phyloP scores from a whole-genome alignment of 2,888 invertebrate genomes.

The Leucophenga montana region DNA sequence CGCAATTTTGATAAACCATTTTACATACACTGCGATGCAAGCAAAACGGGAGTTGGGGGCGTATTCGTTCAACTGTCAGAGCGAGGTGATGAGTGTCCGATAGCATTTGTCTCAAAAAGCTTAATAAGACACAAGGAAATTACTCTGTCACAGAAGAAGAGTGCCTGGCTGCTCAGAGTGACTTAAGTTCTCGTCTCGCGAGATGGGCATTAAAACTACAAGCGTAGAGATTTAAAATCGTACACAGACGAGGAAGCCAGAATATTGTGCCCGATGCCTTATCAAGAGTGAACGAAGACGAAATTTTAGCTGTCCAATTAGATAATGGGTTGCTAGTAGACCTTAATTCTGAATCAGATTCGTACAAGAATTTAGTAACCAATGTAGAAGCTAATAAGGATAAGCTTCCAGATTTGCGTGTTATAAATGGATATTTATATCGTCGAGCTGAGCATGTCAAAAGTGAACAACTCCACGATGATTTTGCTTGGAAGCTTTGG shows the following conservation, averaged over 20 bases:
- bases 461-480: slow-evolving; percentile 18
- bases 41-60: slow-evolving; percentile 27
- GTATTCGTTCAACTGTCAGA: slow-evolving; percentile 31
- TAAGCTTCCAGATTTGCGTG: slow-evolving; percentile 26
- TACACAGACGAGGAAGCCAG: slow-evolving; percentile 49
- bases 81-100: slow-evolving; percentile 7
- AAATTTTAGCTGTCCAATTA: background rate
- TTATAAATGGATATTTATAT: slow-evolving; percentile 17
- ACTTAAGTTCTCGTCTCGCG: slow-evolving; percentile 39
- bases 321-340: background rate
- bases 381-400: background rate
- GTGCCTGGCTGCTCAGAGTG: slow-evolving; percentile 35
- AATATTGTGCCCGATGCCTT: slow-evolving; percentile 42
- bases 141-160: slow-evolving; percentile 36
- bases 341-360: background rate
- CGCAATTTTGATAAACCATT: slow-evolving; percentile 35
- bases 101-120: slow-evolving; percentile 35
- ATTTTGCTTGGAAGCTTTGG: slow-evolving; percentile 34
- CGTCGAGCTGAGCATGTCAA: background rate
- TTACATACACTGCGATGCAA: slow-evolving; percentile 38
- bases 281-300: slow-evolving; percentile 21
- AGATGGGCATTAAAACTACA: slow-evolving; percentile 50
- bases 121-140: slow-evolving; percentile 33
- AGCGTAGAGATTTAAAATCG: slow-evolving; percentile 40
- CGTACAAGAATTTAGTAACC: too few relatives aligned